Evolutionary conservation across 2,888 invertebrate genomes (phyloP).

Genomic region (Agriopis marginaria): DNA sequence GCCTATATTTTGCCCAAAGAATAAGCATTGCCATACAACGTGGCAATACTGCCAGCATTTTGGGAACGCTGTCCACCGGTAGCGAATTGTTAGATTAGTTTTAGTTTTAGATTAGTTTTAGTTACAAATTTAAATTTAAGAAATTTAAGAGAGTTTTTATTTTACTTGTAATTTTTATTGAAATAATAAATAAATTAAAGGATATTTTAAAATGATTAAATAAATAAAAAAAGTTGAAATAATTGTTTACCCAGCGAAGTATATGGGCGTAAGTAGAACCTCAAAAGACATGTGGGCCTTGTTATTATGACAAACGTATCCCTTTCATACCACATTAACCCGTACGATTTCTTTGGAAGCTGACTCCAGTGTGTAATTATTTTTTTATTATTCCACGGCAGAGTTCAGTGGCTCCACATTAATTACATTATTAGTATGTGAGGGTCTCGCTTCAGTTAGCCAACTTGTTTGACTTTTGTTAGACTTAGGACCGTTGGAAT

Average conservation of each 20-base stretch:
- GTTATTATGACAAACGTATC: conserved; percentile 29
- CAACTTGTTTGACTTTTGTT: conserved; percentile 44
- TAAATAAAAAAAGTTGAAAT: not conserved
- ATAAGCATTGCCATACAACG: too few relatives aligned
- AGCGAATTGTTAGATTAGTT: too few relatives aligned
- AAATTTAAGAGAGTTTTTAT: too few relatives aligned
- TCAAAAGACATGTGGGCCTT: not conserved
- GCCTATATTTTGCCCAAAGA: too few relatives aligned
- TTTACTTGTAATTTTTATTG: too few relatives aligned
- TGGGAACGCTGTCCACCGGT: too few relatives aligned
- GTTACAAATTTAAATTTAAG: too few relatives aligned
- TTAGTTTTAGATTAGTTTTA: too few relatives aligned
- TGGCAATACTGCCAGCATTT: too few relatives aligned
- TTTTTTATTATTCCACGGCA: conserved; percentile 71
- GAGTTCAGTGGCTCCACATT: conserved; percentile 71
- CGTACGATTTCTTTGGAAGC: conserved; percentile 64
- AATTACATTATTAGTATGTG: conserved; percentile 77
- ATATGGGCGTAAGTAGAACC: not conserved
- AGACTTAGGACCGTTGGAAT: not conserved
- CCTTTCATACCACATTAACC: conserved; percentile 63
- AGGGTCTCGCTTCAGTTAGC: conserved; percentile 71
- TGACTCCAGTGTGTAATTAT: conserved; percentile 71
- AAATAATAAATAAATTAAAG: too few relatives aligned
- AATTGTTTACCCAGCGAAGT: not conserved
- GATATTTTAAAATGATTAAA: too few relatives aligned